Evolutionary conservation across 2,113 vertebrate species (phyloP), one percentile per base, ranked within the genome.

Genomic region (Chroicocephalus ridibundus): DNA sequence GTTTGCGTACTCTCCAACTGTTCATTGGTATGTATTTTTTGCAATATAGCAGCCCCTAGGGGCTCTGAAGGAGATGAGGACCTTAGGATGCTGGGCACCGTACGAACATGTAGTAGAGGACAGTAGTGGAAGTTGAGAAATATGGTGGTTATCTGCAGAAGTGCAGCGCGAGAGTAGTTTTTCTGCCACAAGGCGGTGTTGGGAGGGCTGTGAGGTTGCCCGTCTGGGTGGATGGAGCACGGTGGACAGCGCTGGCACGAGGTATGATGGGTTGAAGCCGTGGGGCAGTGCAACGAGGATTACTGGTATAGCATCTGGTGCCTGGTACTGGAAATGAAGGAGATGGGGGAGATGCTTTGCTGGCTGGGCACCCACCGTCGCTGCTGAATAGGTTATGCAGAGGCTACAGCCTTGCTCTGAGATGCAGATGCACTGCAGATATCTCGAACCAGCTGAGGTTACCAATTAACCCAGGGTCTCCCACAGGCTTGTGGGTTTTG

Each of bases 41-140:
- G 93, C 91, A 79, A 82, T 90, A 80, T 27, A 93, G 91, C 91
- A 96, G 91, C 89, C 68, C 84, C 66, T 89, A 91, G 83, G 81
- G 88, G 81, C 65, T 87, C 91, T 42, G 60, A 42, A 66, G 81
- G 84, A 91, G 86, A 77, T 86, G 60, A 86, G 29, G 86, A 34
- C 74, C 55, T 77, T 1, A 2, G 69, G 46, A 42, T 69, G 36
- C 62, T 58, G 60, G 66, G 74, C 54, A 36, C 58, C 0, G 0
- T n/a, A 5, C 0, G 1, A 68, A 31, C 49, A 1, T 1, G 7
- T 18, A 17, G 31, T 12, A 49, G 68, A 82, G 61, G 74, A 29
- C 49, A 46, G 40, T 8, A 19, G 22, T 31, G n/a, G 49, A 47
- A 65, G 40, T 13, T 8, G 52, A 40, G 70, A 74, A 66, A 8